Evolutionary conservation across 2,113 vertebrate species (phyloP), one percentile per base, ranked within the genome.

Genomic region (Pangasianodon gigas): DNA sequence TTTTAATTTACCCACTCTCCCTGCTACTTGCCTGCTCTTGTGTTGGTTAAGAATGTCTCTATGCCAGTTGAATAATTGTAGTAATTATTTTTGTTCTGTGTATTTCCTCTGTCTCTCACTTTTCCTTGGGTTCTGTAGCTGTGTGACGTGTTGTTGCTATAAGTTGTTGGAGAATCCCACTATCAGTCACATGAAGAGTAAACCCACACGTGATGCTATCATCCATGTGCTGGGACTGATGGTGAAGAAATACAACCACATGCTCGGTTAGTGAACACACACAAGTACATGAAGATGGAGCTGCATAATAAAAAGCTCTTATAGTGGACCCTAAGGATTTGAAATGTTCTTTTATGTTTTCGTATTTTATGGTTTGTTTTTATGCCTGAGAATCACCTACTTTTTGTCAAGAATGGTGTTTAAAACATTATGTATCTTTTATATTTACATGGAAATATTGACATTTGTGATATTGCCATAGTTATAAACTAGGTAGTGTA

Each of bases 131-230:
- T 77, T 51, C 0, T 90, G 92, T 87, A 99, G 98, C 92, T 96
- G 98, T 95, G 95, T 99, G 89, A 98, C 96, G 0, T 97, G 97
- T 87, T 98, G 96, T 92, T 97, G 97, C 92, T 99, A 98, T 93
- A 98, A 97, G 92, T 96, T 99, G 14, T 93, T 99, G 88, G 98
- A 98, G 94, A 99, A 98, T 86, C 96, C 98, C 46, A 96, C 94
- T 29, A 97, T 99, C 0, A 75, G 95, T 88, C 96, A 97, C 37
- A 96, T 98, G 90, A 98, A 95, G 94, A 96, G 96, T 94, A 97
- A 97, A 85, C 87, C 95, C 80, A 96, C 96, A 0, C 95, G 97
- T 87, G 97, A 99, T 51, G 93, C 96, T 46, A 93, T 97, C 75
- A 96, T 96, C 5, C 97, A 96, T 88, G 94, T 99, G 24, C 94